phyloP scores from a whole-genome alignment of 1,140 invertebrate species.

The Hydropsyche tenuis region DNA sequence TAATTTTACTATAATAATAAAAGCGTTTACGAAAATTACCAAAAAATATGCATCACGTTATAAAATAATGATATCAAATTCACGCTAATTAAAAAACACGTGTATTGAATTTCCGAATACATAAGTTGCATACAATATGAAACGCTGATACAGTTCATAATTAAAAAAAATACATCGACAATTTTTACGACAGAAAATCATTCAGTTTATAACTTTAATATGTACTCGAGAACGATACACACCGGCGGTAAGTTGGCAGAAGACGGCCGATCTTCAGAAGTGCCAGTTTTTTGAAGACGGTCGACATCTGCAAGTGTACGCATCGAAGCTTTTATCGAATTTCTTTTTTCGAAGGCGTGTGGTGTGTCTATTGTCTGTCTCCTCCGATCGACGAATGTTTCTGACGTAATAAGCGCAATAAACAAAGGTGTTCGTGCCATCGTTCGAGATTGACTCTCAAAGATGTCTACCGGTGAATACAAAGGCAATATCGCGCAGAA shows the following conservation, averaged over 20 bases:
- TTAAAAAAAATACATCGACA: slow-evolving; percentile 1
- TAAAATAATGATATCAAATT: slow-evolving; percentile 1
- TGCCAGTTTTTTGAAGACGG: slow-evolving; percentile 3
- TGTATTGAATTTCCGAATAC: not conserved
- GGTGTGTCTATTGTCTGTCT: too few species aligned
- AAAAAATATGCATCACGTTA: too few species aligned
- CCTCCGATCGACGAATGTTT: too few species aligned
- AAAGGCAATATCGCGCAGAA: too few species aligned
- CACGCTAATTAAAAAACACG: slow-evolving; percentile 19
- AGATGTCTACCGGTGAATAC: not conserved
- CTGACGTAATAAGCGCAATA: too few species aligned
- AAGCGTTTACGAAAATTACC: too few species aligned
- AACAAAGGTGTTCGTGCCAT: too few species aligned
- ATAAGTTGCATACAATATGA: slow-evolving; percentile 7
- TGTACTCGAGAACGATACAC: not conserved
- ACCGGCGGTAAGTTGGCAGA: too few species aligned
- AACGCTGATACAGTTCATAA: not conserved
- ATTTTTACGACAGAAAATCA: not conserved
- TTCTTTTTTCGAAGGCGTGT: too few species aligned
- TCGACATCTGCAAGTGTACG: not conserved
- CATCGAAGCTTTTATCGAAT: too few species aligned
- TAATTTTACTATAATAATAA: too few species aligned
- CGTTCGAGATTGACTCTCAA: not conserved
- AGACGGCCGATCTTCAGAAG: too few species aligned
- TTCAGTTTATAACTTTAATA: not conserved